phyloP scores from a whole-genome alignment of 1,140 invertebrate genomes.

The Dinoponera quadriceps region DNA sequence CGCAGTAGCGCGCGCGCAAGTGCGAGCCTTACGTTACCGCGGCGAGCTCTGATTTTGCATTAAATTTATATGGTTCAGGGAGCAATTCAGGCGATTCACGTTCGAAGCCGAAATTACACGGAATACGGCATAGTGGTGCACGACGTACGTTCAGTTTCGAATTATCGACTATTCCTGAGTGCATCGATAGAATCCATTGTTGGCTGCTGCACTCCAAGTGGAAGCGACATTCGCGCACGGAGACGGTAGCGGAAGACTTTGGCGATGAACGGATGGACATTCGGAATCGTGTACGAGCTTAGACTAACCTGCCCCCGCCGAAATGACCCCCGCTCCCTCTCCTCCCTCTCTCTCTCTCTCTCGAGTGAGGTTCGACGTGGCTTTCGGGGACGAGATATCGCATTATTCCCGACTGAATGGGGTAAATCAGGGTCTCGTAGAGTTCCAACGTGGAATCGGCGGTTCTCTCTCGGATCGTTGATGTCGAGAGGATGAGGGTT shows the following conservation, averaged over 20 bases:
- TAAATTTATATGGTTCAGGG: conserved; percentile 55
- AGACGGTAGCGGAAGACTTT: conserved; percentile 56
- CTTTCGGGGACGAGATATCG: conserved; percentile 74
- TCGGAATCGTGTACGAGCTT: conserved; percentile 67
- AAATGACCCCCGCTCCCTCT: conserved; percentile 58
- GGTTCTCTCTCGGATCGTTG: conserved; percentile 72
- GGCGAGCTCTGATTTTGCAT: not conserved
- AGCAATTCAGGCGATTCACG: conserved; percentile 41
- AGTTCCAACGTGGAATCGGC: conserved; percentile 72
- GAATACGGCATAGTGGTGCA: conserved; percentile 18
- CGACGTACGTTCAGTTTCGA: conserved; percentile 47
- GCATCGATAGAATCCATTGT: conserved; percentile 59
- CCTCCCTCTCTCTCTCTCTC: conserved; percentile 11
- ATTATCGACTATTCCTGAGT: conserved; percentile 43
- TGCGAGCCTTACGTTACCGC: conserved; percentile 22
- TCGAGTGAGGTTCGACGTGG: conserved; percentile 67
- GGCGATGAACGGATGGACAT: conserved; percentile 57
- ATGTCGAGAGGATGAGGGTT: conserved; percentile 73
- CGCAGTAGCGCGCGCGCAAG: not conserved
- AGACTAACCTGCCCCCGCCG: conserved; percentile 50
- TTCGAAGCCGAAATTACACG: conserved; percentile 39
- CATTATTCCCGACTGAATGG: conserved; percentile 78
- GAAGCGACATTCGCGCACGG: conserved; percentile 45
- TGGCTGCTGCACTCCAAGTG: conserved; percentile 41
- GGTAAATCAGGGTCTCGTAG: conserved; percentile 77